These are phyloP conservation scores for Burhinus oedicnemus DNA, from an alignment of 2,113 vertebrate genomes.

Conservation along the genomic window DNA sequence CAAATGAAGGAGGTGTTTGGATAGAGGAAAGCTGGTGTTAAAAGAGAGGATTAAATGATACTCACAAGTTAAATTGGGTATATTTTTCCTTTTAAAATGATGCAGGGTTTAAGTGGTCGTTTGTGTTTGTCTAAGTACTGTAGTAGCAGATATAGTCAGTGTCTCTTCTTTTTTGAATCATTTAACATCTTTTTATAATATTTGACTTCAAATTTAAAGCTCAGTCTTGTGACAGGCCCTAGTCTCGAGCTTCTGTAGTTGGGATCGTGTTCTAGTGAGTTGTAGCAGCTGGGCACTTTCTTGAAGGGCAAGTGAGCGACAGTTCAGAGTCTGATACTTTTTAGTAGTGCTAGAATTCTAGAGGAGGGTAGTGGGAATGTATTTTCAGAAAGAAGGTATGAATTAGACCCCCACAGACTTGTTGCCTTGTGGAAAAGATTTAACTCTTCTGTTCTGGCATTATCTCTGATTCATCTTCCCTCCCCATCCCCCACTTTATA, in stretches of 20 bases:
- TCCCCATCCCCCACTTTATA: not conserved
- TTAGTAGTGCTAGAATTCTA: not conserved
- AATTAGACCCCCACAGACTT: not conserved
- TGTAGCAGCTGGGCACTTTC: not conserved
- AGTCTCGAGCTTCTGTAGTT: not conserved
- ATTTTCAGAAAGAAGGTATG: not conserved
- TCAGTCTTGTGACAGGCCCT: not conserved
- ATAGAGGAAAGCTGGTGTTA: not conserved
- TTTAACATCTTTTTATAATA: not conserved
- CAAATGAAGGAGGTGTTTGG: not conserved
- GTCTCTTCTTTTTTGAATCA: not conserved
- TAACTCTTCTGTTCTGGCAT: not conserved
- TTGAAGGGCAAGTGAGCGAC: not conserved
- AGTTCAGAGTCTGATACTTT: not conserved
- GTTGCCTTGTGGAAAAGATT: slow-evolving; percentile 26
- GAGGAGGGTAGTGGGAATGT: not conserved
- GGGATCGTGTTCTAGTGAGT: not conserved
- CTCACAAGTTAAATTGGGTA: not conserved
- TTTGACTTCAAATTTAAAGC: not conserved
- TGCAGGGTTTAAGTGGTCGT: not conserved
- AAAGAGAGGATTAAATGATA: not conserved
- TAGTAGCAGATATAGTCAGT: not conserved
- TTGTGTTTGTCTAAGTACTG: not conserved
- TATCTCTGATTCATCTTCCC: not conserved
- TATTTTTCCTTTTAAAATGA: not conserved